Base-by-base conservation (phyloP, 2,797 vertebrate species). In the Sternotherus odoratus region DNA sequence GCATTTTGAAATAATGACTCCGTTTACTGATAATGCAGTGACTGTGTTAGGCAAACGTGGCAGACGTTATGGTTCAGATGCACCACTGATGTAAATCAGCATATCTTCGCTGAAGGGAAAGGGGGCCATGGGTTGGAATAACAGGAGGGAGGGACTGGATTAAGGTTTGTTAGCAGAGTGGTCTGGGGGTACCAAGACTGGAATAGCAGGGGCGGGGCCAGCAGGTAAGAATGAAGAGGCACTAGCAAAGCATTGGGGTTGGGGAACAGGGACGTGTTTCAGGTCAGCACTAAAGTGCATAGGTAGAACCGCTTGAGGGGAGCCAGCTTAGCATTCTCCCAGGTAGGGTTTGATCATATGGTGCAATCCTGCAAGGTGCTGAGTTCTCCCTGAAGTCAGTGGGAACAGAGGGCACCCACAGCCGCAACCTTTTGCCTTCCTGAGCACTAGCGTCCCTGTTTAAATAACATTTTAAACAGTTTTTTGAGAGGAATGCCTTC, bases 401-500 rank as follows among this genome's bases (percentile, higher is more conserved):
- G 16, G 63, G n/a, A 78, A 79, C 51, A 43, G 49, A 33, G 75
- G 84, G 57, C 75, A 79, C 36, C 69, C 48, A 36, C 36, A 4
- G 80, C 60, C 48, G 54, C 51, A 46, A 43, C 12, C 1, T n/a
- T 50, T 4, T 26, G 8, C 75, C 54, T 5, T 26, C 53, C 48
- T 0, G 0, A 12, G 33, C 43, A 8, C 43, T 3, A 17, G 43
- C 15, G 5, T 74, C 43, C 26, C 72, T 5, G 4, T 60, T 92
- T 77, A 77, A 85, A n/a, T 57, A 43, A 15, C 50, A 50, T 13
- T 69, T 75, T 19, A 83, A 90, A 80, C 63, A 75, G 26, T 72
- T 60, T 56, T 88, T 74, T 75, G 87, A 50, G 89, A 85, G 5
- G 85, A 48, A 48, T 86, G 26, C 75, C 91, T 83, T 83, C 9